These are phyloP conservation scores for Archivesica marissinica DNA, from an alignment of 1,140 invertebrate species.

Conservation along the genomic window DNA sequence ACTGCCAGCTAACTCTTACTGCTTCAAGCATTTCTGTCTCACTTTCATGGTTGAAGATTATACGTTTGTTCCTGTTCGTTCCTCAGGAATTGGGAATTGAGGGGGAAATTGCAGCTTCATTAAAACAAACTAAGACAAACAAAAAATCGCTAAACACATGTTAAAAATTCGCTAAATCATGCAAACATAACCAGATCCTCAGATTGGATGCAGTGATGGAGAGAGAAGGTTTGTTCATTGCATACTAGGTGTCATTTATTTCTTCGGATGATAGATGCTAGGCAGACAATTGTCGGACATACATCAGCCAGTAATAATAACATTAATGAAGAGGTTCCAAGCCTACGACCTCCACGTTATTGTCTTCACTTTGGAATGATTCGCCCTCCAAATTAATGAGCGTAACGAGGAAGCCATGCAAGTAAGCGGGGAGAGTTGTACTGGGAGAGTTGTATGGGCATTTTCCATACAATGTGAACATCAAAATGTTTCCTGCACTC, in stretches of 20 bases:
- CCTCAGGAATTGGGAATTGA: too few species aligned
- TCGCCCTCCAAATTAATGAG: background rate
- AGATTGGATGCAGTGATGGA: background rate
- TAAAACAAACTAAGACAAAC: background rate
- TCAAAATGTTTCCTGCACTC: background rate
- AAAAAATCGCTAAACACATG: background rate
- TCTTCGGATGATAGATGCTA: too few species aligned
- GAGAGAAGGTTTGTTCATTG: background rate
- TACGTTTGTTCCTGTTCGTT: too few species aligned
- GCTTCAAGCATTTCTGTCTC: background rate
- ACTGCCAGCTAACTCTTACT: slow-evolving; percentile 1
- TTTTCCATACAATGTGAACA: background rate
- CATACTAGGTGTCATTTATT: background rate
- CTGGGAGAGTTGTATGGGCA: too few species aligned
- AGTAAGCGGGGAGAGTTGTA: background rate
- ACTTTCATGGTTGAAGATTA: slow-evolving; percentile 9
- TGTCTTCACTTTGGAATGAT: background rate
- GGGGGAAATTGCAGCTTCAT: background rate
- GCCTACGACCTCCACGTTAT: background rate
- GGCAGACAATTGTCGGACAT: background rate
- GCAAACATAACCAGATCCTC: background rate
- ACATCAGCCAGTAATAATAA: slow-evolving; percentile 1
- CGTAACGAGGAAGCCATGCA: slow-evolving; percentile 2
- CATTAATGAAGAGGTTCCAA: background rate
- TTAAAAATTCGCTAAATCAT: slow-evolving; percentile 1